These are phyloP conservation scores for Abramis brama DNA, from an alignment of 2,113 vertebrate species.

Conservation along the genomic window DNA sequence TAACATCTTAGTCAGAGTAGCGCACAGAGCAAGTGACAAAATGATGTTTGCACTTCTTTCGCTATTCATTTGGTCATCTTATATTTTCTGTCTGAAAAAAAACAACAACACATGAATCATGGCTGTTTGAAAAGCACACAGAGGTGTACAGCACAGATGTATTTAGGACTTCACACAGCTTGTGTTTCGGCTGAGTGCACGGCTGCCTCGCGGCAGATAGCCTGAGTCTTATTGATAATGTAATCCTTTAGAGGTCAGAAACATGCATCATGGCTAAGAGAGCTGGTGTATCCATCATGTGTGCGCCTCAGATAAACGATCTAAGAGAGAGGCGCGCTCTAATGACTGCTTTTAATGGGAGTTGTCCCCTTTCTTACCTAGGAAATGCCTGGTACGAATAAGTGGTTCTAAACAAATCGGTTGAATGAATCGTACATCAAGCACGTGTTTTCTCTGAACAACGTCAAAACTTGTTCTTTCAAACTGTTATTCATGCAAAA, in stretches of 20 bases:
- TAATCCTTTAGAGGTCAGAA: conserved; percentile 39
- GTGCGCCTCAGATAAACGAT: conserved; percentile 19
- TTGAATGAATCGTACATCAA: neutral
- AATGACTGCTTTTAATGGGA: conserved; percentile 28
- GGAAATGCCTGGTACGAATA: neutral
- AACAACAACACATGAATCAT: conserved; percentile 1
- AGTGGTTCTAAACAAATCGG: neutral
- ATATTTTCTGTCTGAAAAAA: neutral
- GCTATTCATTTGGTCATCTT: neutral
- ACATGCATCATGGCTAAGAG: conserved; percentile 30
- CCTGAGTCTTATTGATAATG: conserved; percentile 40
- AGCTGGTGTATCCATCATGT: conserved; percentile 28
- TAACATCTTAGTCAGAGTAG: neutral
- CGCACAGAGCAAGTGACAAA: neutral
- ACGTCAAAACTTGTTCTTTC: neutral
- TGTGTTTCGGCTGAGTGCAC: neutral
- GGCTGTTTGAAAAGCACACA: neutral
- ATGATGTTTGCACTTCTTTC: neutral
- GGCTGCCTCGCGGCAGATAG: conserved; percentile 19
- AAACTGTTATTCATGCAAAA: no score
- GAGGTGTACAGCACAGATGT: neutral
- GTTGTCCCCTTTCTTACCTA: neutral
- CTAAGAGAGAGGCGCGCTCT: neutral
- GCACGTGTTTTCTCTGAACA: neutral
- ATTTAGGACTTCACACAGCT: neutral